Evolutionary conservation across 2,888 invertebrate species (phyloP).

Genomic region (Synergus umbraculus): DNA sequence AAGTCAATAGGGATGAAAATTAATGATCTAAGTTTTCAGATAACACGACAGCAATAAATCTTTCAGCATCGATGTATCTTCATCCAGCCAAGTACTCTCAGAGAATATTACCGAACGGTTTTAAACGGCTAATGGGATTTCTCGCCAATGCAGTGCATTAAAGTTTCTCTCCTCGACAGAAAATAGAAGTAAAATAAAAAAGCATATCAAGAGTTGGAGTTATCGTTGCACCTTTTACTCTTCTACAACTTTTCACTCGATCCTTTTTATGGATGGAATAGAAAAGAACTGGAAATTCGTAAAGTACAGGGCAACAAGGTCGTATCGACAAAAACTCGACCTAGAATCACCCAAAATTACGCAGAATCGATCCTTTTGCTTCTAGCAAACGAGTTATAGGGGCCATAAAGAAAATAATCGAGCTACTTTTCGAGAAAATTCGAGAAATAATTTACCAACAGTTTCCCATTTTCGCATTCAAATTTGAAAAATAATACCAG

Average conservation of each 20-base stretch:
- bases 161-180: neutral
- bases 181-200: neutral
- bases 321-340: neutral
- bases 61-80: neutral
- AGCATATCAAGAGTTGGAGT: neutral
- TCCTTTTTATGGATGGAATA: neutral
- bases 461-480: constrained; percentile 4
- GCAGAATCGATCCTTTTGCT: constrained; percentile 26
- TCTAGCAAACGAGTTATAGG: neutral
- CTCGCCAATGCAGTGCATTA: constrained; percentile 17
- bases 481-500: neutral
- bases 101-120: constrained; percentile 25
- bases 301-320: no score
- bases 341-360: neutral
- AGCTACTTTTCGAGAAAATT: constrained; percentile 20
- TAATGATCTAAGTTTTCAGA: no score
- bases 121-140: constrained; percentile 29
- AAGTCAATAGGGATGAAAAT: no score
- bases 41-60: constrained; percentile 15
- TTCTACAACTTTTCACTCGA: neutral
- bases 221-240: neutral
- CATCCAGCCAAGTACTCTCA: constrained; percentile 2
- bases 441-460: constrained; percentile 15
- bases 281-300: neutral
- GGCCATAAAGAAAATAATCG: neutral